Evolutionary conservation across 2,113 vertebrate species (phyloP).

Genomic region (Trogon surrucura): DNA sequence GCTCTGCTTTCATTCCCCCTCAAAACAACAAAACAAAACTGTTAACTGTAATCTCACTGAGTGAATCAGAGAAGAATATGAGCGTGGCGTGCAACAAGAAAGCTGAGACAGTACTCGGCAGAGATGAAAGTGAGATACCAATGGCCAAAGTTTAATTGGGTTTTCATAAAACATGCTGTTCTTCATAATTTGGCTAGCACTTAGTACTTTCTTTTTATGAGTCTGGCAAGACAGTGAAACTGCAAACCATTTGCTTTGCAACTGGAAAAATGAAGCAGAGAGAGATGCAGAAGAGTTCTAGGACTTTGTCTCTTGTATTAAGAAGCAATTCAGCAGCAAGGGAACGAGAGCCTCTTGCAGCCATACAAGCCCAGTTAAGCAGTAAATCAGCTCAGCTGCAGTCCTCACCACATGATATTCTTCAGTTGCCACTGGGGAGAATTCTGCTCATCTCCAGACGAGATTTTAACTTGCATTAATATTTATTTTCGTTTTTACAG

Average conservation of each 20-base stretch:
- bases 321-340: not conserved
- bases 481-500: slow-evolving; percentile 51
- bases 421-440: slow-evolving; percentile 18
- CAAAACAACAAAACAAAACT: not conserved
- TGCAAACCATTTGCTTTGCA: slow-evolving; percentile 44
- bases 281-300: not conserved
- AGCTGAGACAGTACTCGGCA: not conserved
- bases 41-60: slow-evolving; percentile 26
- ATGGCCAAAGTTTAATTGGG: slow-evolving; percentile 37
- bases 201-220: slow-evolving; percentile 54
- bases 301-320: not conserved
- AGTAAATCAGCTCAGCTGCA: slow-evolving; percentile 56
- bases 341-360: not conserved
- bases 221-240: slow-evolving; percentile 55
- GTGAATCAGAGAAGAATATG: slow-evolving; percentile 9
- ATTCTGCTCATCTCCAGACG: slow-evolving; percentile 56
- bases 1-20: not conserved
- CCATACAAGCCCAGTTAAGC: slow-evolving; percentile 6
- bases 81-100: slow-evolving; percentile 21
- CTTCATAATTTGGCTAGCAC: slow-evolving; percentile 22
- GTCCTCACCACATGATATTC: slow-evolving; percentile 18
- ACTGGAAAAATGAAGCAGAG: slow-evolving; percentile 32
- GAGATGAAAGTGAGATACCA: slow-evolving; percentile 54
- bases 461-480: slow-evolving; percentile 24
- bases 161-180: slow-evolving; percentile 64